Conservation (phyloP, 2,113 vertebrate species). For the Ciconia stormi region DNA sequence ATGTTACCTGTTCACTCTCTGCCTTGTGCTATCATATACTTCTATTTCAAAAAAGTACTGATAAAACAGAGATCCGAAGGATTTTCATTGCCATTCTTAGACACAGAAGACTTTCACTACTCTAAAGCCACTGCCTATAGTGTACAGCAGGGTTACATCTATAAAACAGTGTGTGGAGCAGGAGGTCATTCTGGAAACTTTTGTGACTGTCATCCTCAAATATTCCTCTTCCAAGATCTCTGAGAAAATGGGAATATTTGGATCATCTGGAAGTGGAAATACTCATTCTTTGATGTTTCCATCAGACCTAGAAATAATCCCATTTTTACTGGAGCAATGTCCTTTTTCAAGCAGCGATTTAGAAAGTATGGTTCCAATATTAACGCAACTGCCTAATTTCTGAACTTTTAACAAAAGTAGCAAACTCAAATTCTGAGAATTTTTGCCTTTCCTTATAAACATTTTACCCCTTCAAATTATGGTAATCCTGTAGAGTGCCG, state of each 20-base stretch:
- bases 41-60: not conserved
- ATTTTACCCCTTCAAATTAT: not conserved
- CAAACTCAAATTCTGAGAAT: not conserved
- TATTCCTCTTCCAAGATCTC: not conserved
- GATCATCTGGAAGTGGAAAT: not conserved
- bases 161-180: not conserved
- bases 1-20: not conserved
- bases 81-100: not conserved
- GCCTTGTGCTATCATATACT: not conserved
- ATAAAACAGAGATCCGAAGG: not conserved
- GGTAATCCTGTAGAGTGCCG: accelerated
- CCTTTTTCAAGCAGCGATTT: not conserved
- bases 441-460: not conserved
- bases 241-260: not conserved
- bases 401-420: not conserved
- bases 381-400: not conserved
- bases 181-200: not conserved
- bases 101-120: not conserved
- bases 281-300: not conserved
- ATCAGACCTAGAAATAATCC: not conserved
- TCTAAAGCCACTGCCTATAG: not conserved
- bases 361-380: not conserved
- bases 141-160: not conserved
- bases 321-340: not conserved
- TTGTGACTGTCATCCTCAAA: not conserved